Conservation (phyloP, 2,888 invertebrate species). For the Xestia rhomboidea region DNA sequence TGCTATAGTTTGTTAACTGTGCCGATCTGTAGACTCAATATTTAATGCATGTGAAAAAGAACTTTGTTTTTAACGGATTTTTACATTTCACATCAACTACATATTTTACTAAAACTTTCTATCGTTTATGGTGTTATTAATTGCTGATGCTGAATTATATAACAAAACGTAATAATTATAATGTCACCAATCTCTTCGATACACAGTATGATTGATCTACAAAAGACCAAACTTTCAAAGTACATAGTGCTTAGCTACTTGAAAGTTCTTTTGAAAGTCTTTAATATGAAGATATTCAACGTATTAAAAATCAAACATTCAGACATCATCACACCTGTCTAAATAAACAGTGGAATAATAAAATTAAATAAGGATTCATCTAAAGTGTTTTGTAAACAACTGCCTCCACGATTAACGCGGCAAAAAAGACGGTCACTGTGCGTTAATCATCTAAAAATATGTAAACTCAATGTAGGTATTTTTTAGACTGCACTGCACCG, state of each 20-base stretch:
- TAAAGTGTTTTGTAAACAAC: too few relatives aligned
- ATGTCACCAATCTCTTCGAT: not conserved
- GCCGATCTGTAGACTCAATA: not conserved
- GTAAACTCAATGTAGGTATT: too few relatives aligned
- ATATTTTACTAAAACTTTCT: not conserved
- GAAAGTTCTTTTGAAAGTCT: not conserved
- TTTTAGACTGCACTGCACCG: not conserved
- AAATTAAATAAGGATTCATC: not conserved
- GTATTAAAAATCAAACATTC: not conserved
- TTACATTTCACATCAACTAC: not conserved
- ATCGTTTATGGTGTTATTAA: not conserved
- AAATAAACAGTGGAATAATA: not conserved
- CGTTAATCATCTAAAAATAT: too few relatives aligned
- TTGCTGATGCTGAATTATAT: not conserved
- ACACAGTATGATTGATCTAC: not conserved
- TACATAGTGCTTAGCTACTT: not conserved
- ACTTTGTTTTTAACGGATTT: not conserved
- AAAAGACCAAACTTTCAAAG: not conserved
- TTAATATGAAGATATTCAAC: not conserved
- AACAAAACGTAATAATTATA: not conserved
- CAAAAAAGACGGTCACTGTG: too few relatives aligned
- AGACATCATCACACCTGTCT: not conserved
- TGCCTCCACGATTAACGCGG: too few relatives aligned
- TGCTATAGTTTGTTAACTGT: conserved; percentile 14
- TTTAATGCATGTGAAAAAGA: not conserved